Percentiles rank a stretch among this genome's conserved stretches.
Conservation (phyloP, 2,797 vertebrate genomes). For the Sebastes glaucus region DNA sequence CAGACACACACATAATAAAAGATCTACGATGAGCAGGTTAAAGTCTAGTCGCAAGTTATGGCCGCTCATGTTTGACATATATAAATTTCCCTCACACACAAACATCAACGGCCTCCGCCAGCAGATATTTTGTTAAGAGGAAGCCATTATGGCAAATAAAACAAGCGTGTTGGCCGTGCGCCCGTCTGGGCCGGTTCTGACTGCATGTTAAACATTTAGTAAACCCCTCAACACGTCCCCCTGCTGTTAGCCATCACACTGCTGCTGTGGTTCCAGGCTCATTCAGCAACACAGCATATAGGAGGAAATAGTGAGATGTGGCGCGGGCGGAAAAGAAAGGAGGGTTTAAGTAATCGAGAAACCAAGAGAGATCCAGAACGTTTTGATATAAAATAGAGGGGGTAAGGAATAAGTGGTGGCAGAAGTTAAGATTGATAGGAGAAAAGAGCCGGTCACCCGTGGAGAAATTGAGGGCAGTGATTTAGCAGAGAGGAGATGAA, state of each 20-base stretch:
- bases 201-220: constrained; percentile 60
- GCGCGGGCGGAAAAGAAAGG: not conserved
- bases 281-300: not conserved
- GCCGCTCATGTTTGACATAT: constrained; percentile 56
- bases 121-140: constrained; percentile 74
- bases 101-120: constrained; percentile 36
- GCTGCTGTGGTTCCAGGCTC: constrained; percentile 30
- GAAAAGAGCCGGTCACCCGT: constrained; percentile 52
- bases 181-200: constrained; percentile 34
- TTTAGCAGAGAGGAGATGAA: constrained; percentile 59
- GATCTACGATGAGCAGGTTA: constrained; percentile 66
- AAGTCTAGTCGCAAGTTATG: constrained; percentile 69
- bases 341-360: constrained; percentile 24
- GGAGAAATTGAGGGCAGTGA: constrained; percentile 70
- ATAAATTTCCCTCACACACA: constrained; percentile 48
- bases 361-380: constrained; percentile 17
- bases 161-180: constrained; percentile 65
- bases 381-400: constrained; percentile 36
- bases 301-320: not conserved
- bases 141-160: constrained; percentile 77
- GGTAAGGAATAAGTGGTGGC: constrained; percentile 40
- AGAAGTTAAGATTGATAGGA: constrained; percentile 53
- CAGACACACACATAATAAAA: constrained; percentile 50
- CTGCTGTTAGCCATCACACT: constrained; percentile 46
- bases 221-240: constrained; percentile 50